Evolutionary conservation across 1,140 invertebrate species (phyloP).

Genomic region (Yoshiicerus persimilis): DNA sequence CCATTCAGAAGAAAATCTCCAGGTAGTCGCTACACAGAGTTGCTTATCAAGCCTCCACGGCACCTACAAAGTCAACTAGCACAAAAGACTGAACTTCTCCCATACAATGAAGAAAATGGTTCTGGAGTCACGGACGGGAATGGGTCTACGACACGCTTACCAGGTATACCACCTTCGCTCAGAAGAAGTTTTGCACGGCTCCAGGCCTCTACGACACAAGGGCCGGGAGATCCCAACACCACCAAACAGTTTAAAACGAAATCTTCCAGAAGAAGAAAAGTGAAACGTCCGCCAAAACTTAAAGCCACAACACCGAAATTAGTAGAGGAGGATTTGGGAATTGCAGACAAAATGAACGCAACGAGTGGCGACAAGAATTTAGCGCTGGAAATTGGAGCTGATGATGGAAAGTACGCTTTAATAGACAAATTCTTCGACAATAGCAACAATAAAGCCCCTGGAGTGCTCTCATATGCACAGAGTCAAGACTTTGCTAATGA

Average conservation of each 20-base stretch:
- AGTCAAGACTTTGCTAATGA: constrained; percentile 66
- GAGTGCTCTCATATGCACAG: constrained; percentile 75
- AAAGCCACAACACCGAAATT: constrained; percentile 5
- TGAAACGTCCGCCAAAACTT: constrained; percentile 40
- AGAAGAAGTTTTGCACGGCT: constrained; percentile 30
- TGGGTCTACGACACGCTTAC: neutral
- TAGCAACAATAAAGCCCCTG: constrained; percentile 66
- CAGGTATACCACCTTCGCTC: constrained; percentile 25
- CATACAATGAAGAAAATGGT: constrained; percentile 1
- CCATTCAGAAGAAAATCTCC: neutral
- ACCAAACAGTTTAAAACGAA: constrained; percentile 27
- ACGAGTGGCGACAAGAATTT: constrained; percentile 46
- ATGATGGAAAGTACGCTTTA: constrained; percentile 83
- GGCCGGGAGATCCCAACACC: neutral
- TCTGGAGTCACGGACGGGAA: constrained; percentile 7
- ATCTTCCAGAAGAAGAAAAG: constrained; percentile 41
- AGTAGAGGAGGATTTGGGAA: constrained; percentile 4
- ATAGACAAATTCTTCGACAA: constrained; percentile 81
- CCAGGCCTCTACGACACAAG: neutral
- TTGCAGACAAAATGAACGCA: constrained; percentile 7
- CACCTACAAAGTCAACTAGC: constrained; percentile 2
- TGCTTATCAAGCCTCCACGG: neutral
- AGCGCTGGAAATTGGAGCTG: constrained; percentile 51
- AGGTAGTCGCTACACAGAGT: neutral
- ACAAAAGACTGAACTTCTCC: constrained; percentile 27